Conservation (phyloP, 2,797 vertebrate species). For the Triplophysa yarkandensis region DNA sequence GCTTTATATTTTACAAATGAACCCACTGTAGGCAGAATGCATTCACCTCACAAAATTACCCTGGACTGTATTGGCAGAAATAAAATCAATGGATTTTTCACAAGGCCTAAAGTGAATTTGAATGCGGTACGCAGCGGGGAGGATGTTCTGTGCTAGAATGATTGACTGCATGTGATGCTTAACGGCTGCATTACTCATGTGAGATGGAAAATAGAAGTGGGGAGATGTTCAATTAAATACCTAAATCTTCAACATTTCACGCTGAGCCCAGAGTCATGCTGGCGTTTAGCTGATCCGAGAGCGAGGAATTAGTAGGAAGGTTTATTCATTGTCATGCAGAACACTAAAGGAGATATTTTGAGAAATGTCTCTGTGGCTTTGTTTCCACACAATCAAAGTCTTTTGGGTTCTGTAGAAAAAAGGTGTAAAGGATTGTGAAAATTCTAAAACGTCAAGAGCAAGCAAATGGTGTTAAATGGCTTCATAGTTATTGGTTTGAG, state of each 20-base stretch:
- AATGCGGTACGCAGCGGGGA: conserved; percentile 14
- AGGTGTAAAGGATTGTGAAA: too few relatives aligned
- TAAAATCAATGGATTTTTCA: conserved; percentile 35
- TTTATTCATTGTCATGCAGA: too few relatives aligned
- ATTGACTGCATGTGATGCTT: conserved; percentile 30
- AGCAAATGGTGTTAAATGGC: too few relatives aligned
- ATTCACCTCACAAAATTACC: conserved; percentile 15
- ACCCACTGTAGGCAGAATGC: conserved; percentile 19
- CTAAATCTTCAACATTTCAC: conserved; percentile 30
- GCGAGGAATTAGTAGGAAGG: background rate
- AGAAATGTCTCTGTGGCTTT: too few relatives aligned
- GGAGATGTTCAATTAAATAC: conserved; percentile 28
- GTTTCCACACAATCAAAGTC: too few relatives aligned
- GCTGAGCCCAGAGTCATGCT: conserved; percentile 20
- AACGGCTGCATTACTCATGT: conserved; percentile 38
- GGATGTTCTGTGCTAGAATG: conserved; percentile 25
- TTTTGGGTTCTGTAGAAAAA: too few relatives aligned
- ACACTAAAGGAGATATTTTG: too few relatives aligned
- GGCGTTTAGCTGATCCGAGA: conserved; percentile 34
- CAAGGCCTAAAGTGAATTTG: conserved; percentile 17
- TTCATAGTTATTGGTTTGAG: too few relatives aligned
- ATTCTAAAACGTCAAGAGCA: too few relatives aligned
- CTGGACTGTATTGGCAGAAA: conserved; percentile 29
- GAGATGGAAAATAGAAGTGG: conserved; percentile 26
- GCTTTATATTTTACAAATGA: conserved; percentile 35